Evolutionary conservation across 2,888 invertebrate genomes (phyloP).

Genomic region (Tanypteryx hageni): DNA sequence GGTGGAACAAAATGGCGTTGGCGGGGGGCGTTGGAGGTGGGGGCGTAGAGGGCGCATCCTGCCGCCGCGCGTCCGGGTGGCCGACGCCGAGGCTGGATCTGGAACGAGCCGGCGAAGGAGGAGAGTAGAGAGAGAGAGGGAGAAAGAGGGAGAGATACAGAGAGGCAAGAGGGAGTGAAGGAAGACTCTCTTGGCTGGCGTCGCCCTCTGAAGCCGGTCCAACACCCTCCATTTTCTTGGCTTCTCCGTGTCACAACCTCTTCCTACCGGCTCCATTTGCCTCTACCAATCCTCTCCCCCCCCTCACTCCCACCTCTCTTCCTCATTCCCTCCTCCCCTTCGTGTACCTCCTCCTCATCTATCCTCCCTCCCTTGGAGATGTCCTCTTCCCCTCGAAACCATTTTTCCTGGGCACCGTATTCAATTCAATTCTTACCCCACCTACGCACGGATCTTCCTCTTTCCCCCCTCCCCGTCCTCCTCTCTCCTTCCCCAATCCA

Average conservation of each 20-base stretch:
- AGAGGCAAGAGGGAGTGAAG: neutral
- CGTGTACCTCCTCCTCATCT: neutral
- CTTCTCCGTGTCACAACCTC: conserved; percentile 52
- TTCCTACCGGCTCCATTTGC: conserved; percentile 3
- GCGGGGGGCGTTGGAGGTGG: neutral
- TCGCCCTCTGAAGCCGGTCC: neutral
- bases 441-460: conserved; percentile 40
- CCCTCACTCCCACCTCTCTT: neutral
- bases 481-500: neutral
- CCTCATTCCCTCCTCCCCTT: neutral
- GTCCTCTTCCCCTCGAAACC: neutral
- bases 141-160: neutral
- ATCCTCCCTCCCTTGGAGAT: neutral
- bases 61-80: no score
- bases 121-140: neutral
- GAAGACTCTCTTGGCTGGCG: neutral
- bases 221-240: conserved; percentile 60
- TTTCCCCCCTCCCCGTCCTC: neutral
- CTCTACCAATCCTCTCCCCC: neutral
- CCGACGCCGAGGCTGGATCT: neutral
- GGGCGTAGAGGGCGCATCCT: neutral
- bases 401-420: conserved; percentile 45
- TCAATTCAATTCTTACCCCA: conserved; percentile 57
- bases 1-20: neutral
- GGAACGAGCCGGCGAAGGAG: neutral